These are phyloP conservation scores for Eupithecia exiguata DNA, from an alignment of 2,888 invertebrate species.

Conservation along the genomic window DNA sequence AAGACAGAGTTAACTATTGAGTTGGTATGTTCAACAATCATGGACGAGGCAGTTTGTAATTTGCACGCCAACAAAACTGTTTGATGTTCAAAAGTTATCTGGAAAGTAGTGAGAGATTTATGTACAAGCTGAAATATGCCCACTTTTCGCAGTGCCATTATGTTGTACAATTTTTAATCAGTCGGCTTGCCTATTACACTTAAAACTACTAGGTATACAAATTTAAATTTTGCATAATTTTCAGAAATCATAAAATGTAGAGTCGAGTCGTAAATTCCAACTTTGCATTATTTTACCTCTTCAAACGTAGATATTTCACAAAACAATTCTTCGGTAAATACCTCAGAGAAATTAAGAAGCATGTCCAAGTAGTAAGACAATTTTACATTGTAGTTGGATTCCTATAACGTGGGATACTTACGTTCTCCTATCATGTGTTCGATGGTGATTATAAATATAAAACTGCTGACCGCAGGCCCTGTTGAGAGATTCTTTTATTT, in stretches of 20 bases:
- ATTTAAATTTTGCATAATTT: neutral
- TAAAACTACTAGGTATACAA: neutral
- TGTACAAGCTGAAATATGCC: slow-evolving; percentile 1
- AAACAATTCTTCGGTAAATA: neutral
- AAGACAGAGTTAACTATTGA: neutral
- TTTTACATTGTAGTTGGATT: neutral
- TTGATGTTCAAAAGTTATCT: slow-evolving; percentile 1
- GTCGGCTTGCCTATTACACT: neutral
- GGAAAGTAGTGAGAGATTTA: neutral
- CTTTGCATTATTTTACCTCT: neutral
- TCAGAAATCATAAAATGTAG: neutral
- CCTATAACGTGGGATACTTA: slow-evolving; percentile 19
- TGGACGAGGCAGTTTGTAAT: neutral
- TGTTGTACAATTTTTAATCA: neutral
- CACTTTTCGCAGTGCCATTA: slow-evolving; percentile 5
- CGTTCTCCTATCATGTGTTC: slow-evolving; percentile 60
- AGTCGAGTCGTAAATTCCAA: neutral
- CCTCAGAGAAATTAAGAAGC: neutral
- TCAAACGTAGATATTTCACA: neutral
- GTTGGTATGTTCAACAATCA: neutral
- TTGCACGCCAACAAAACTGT: slow-evolving; percentile 5
- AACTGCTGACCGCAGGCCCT: slow-evolving; percentile 69
- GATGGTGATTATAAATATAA: slow-evolving; percentile 67
- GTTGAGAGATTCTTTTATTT: slow-evolving; percentile 48
- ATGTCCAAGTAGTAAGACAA: neutral